Conservation (phyloP, 2,797 vertebrate genomes). For the Pipistrellus kuhlii region DNA sequence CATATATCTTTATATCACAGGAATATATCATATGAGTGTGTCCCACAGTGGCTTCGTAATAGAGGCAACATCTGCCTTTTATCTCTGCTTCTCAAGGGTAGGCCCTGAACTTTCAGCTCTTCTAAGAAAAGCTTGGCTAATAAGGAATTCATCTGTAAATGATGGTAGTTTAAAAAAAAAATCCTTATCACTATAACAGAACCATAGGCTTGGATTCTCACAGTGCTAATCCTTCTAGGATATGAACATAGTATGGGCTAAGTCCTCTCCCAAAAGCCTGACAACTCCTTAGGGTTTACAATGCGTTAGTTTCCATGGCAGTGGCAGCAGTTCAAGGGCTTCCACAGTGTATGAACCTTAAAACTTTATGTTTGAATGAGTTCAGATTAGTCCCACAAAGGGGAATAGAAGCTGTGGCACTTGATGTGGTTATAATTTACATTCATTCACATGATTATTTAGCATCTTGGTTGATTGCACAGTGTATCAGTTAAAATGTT, state of each 20-base stretch:
- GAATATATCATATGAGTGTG: not conserved
- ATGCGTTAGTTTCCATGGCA: not conserved
- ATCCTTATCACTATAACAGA: not conserved
- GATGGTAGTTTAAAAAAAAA: not conserved
- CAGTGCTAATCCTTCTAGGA: not conserved
- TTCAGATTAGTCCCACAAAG: not conserved
- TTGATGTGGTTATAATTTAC: not conserved
- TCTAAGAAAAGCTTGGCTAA: not conserved
- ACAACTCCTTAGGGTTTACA: not conserved
- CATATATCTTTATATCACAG: not conserved
- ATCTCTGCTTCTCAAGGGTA: not conserved
- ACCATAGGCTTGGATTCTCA: not conserved
- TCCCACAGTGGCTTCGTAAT: not conserved
- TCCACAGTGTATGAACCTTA: not conserved
- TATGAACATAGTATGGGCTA: not conserved
- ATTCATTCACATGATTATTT: not conserved
- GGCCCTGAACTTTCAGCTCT: not conserved
- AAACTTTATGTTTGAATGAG: not conserved
- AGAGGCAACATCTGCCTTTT: not conserved
- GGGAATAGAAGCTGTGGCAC: too few relatives aligned
- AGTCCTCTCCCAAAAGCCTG: not conserved
- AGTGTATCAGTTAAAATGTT: not conserved
- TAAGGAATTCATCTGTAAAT: constrained; percentile 25
- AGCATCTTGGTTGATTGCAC: not conserved
- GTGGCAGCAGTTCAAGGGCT: not conserved